These are phyloP conservation scores for Doryteuthis pealeii DNA, from an alignment of 1,140 invertebrate species.

Conservation along the genomic window DNA sequence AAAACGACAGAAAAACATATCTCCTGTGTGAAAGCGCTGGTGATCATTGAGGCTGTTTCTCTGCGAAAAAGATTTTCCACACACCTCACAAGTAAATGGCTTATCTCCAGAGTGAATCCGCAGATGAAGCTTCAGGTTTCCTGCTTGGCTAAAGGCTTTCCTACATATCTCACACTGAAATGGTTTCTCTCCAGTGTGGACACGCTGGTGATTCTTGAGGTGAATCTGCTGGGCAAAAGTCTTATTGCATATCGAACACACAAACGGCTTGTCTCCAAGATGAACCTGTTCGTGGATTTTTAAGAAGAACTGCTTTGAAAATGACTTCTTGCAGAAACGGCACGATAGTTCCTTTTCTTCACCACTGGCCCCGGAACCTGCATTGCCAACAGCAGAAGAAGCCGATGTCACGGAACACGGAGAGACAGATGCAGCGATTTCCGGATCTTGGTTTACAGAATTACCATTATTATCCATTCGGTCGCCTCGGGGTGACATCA, in stretches of 20 bases:
- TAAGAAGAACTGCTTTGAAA: slow-evolving; percentile 63
- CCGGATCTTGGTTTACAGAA: no score
- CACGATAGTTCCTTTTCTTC: not conserved
- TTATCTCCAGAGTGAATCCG: slow-evolving; percentile 72
- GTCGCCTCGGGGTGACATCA: no score
- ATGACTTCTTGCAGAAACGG: slow-evolving; percentile 43
- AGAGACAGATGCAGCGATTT: no score
- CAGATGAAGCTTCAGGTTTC: slow-evolving; percentile 6
- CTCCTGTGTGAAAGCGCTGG: slow-evolving; percentile 31
- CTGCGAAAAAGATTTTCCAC: slow-evolving; percentile 74
- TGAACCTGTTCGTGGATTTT: slow-evolving; percentile 66
- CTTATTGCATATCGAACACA: slow-evolving; percentile 76
- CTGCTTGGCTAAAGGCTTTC: slow-evolving; percentile 62
- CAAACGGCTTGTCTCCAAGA: slow-evolving; percentile 22
- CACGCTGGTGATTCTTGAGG: slow-evolving; percentile 46
- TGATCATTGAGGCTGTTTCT: slow-evolving; percentile 62
- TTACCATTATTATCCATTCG: no score
- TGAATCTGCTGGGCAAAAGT: slow-evolving; percentile 73
- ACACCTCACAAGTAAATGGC: slow-evolving; percentile 74
- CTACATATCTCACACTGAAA: slow-evolving; percentile 94
- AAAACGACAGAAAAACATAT: slow-evolving; percentile 27
- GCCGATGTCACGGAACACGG: no score
- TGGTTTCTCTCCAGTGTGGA: slow-evolving; percentile 76
- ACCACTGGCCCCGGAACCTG: no score
- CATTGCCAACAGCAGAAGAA: no score